Evolutionary conservation across 2,797 vertebrate species (phyloP).

Genomic region (Chromobotia macracanthus): DNA sequence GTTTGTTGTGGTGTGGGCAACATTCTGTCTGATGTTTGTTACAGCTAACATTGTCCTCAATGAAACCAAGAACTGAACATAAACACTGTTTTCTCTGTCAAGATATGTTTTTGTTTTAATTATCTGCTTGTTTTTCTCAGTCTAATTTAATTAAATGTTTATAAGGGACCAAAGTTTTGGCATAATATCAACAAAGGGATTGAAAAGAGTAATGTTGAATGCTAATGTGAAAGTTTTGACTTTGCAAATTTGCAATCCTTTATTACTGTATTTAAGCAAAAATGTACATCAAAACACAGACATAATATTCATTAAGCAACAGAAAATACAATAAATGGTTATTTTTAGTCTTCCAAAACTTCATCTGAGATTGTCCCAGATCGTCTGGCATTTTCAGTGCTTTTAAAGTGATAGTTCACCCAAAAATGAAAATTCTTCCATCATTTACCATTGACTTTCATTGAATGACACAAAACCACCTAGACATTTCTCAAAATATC

Average conservation of each 20-base stretch:
- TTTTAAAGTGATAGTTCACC: too few species aligned
- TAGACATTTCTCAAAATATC: too few species aligned
- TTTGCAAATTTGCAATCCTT: neutral
- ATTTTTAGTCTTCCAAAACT: constrained; percentile 21
- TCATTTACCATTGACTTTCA: too few species aligned
- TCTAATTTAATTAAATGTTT: constrained; percentile 19
- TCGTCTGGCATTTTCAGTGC: constrained; percentile 34
- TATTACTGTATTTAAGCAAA: too few species aligned
- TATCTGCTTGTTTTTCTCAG: neutral
- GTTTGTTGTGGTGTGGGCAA: constrained; percentile 90
- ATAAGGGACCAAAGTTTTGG: constrained; percentile 30
- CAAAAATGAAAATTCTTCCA: too few species aligned
- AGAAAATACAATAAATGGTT: neutral
- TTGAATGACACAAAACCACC: too few species aligned
- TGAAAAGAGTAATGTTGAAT: too few species aligned
- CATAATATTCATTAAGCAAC: neutral
- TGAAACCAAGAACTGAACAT: constrained; percentile 83
- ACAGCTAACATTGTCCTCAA: constrained; percentile 94
- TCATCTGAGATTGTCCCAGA: constrained; percentile 48
- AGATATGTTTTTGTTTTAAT: neutral
- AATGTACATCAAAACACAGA: neutral
- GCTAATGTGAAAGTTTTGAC: neutral
- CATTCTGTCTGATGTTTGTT: constrained; percentile 91
- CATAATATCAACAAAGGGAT: neutral
- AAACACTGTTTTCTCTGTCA: neutral